Conservation (phyloP, 1,140 invertebrate genomes). For the Anadara kagoshimensis region DNA sequence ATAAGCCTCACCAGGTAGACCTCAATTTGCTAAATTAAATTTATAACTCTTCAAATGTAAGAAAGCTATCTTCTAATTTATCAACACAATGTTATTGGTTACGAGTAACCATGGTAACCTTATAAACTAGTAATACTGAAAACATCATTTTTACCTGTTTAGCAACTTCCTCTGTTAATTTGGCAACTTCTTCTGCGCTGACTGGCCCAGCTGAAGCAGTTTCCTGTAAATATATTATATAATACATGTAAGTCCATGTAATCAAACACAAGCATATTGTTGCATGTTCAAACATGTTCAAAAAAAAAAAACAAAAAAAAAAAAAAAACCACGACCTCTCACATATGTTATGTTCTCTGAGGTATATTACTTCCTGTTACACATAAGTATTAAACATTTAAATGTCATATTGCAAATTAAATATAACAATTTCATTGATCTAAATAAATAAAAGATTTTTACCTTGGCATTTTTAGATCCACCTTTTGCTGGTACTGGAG, state of each 20-base stretch:
- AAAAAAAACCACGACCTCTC: background rate
- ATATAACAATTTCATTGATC: too few relatives aligned
- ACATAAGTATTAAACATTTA: too few relatives aligned
- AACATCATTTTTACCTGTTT: slow-evolving; percentile 57
- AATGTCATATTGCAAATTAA: background rate
- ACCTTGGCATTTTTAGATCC: background rate
- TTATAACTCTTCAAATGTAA: too few relatives aligned
- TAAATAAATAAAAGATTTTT: background rate
- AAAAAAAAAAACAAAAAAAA: background rate
- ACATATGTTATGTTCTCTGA: background rate
- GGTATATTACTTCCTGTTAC: background rate
- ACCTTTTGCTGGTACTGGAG: slow-evolving; percentile 23
- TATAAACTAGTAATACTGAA: too few relatives aligned
- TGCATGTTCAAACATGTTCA: background rate
- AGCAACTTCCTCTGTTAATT: slow-evolving; percentile 55
- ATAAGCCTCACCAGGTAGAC: too few relatives aligned
- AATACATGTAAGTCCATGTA: background rate
- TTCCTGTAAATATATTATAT: too few relatives aligned
- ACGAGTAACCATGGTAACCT: too few relatives aligned
- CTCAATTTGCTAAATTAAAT: too few relatives aligned
- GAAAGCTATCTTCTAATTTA: too few relatives aligned
- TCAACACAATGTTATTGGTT: too few relatives aligned
- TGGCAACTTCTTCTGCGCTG: slow-evolving; percentile 50
- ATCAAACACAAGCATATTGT: background rate
- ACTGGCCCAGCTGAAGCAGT: slow-evolving; percentile 22